Percentiles rank a stretch among this genome's conserved stretches.
phyloP scores from a whole-genome alignment of 1,140 invertebrate genomes.

The Musca vetustissima region DNA sequence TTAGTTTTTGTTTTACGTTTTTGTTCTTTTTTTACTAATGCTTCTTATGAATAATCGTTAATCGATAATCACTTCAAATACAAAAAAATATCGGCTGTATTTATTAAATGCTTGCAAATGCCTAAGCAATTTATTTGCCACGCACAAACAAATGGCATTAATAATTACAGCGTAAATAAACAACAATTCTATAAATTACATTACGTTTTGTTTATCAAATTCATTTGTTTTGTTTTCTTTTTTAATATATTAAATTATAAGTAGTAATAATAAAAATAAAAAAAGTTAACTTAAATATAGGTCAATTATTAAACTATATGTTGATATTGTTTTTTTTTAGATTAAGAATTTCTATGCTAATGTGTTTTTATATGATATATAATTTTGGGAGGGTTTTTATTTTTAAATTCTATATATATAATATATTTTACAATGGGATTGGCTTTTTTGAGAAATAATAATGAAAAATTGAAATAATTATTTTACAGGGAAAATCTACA shows the following conservation, averaged over 20 bases:
- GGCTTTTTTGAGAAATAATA: too few relatives aligned
- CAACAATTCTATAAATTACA: slow-evolving; percentile 18
- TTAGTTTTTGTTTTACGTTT: neutral
- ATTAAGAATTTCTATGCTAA: neutral
- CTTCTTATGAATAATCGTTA: slow-evolving; percentile 15
- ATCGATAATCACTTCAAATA: slow-evolving; percentile 14
- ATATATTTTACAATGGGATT: too few relatives aligned
- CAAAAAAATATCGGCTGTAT: slow-evolving; percentile 15
- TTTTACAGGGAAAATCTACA: too few relatives aligned
- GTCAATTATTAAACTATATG: neutral
- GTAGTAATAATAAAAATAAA: too few relatives aligned
- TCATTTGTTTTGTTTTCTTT: neutral
- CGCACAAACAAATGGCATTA: neutral
- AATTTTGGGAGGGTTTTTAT: too few relatives aligned
- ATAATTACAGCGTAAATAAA: slow-evolving; percentile 17
- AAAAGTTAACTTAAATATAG: too few relatives aligned
- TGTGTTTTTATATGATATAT: neutral
- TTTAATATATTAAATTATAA: slow-evolving; percentile 14
- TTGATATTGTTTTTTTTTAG: neutral
- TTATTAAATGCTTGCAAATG: neutral
- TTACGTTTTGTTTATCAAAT: neutral
- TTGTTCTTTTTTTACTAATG: slow-evolving; percentile 8
- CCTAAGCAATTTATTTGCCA: neutral
- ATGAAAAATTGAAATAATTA: too few relatives aligned
- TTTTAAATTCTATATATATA: too few relatives aligned